Base-by-base conservation (phyloP, 2,113 vertebrate genomes). In the Equus quagga region DNA sequence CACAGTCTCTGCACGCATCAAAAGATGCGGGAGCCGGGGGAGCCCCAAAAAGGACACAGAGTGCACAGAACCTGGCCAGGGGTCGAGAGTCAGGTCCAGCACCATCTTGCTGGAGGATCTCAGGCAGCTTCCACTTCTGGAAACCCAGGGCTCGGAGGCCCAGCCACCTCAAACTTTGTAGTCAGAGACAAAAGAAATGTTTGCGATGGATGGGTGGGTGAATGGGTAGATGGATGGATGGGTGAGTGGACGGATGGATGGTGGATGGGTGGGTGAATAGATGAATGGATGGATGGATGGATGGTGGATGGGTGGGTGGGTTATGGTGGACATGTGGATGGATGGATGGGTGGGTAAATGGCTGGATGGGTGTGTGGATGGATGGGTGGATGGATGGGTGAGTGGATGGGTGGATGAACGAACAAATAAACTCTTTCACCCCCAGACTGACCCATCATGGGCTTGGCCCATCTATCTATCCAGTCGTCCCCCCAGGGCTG, bases 361-460 rank as follows among this genome's bases (percentile, higher is more conserved):
- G 10, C 1, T 58, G 0, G 15, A 0, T 51, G 33, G 24, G 8
- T 19, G 1, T 6, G 0, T 18, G 7, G 18, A 4, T 26, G 6
- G 49, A 6, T 54, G 8, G 11, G 0, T 28, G 24, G 75, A 15
- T 10, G 21, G 19, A 9, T 24, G 15, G 7, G 5, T 23, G 6
- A 10, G 0, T 21, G 24, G 24, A 28, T 28, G 5, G 62, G 14
- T 67, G 14, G 24, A 19, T 70, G 23, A 60, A 12, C 28, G 41
- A 90, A 41, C 23, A 49, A 33, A 23, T 6, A 8, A 24, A 18
- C 76, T 28, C 41, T 41, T 41, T 72, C 4, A 33, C 41, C n/a
- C 49, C 2, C 8, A 24, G 46, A 36, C 17, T 44, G 60, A 67
- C 69, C 64, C 36, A 3, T 41, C 41, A 12, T 12, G 49, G 44